Evolutionary conservation across 53 echinoderm and acorn worm genomes (phyloP).

Genomic region (Holothuria scabra): DNA sequence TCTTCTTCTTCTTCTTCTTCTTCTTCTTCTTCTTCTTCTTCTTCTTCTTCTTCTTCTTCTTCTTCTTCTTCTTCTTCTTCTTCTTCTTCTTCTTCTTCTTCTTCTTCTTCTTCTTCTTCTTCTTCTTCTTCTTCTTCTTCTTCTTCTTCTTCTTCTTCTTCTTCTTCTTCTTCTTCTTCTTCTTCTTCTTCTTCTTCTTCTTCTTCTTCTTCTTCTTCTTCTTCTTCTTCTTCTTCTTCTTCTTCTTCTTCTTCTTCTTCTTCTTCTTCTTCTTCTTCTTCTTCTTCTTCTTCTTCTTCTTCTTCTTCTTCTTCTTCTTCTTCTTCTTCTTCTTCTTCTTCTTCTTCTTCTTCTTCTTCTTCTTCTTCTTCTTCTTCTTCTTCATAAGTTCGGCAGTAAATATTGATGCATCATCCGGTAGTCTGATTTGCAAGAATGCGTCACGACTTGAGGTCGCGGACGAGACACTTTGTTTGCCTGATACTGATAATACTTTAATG

Average conservation of each 20-base stretch:
- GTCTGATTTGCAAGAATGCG: no score
- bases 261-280: neutral
- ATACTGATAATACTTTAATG: no score
- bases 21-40: no score
- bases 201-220: neutral
- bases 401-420: no score
- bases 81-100: no score
- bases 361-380: neutral
- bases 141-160: neutral
- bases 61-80: no score
- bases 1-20: no score
- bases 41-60: no score
- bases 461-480: no score
- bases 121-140: neutral
- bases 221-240: neutral
- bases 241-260: neutral
- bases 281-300: neutral
- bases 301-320: conserved; percentile 28
- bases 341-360: conserved; percentile 24
- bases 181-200: neutral
- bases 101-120: no score
- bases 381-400: no score
- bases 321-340: conserved; percentile 41
- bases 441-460: no score
- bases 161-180: neutral